phyloP scores from a whole-genome alignment of 1,140 invertebrate species.

The Drosophila littoralis region DNA sequence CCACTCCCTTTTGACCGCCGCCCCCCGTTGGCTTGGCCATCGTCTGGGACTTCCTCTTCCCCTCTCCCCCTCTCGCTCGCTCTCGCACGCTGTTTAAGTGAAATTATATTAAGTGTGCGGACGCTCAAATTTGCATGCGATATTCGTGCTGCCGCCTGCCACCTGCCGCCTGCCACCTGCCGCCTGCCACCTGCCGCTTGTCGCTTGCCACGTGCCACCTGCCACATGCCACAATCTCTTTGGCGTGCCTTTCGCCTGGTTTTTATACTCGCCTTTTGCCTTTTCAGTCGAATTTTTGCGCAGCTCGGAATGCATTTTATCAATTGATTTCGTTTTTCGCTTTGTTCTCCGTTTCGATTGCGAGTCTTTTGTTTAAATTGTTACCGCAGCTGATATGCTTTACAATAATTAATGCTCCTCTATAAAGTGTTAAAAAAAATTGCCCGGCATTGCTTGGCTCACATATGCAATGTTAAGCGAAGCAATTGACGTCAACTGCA shows the following conservation, averaged over 20 bases:
- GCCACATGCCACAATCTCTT: slow-evolving; percentile 27
- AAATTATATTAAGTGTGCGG: slow-evolving; percentile 81
- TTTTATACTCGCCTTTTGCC: slow-evolving; percentile 1
- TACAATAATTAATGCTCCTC: slow-evolving; percentile 1
- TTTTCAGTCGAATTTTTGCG: slow-evolving; percentile 13
- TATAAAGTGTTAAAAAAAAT: background rate
- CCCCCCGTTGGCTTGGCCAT: too few relatives aligned
- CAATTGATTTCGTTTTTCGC: slow-evolving; percentile 23
- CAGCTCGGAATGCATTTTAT: slow-evolving; percentile 31
- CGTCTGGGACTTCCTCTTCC: background rate
- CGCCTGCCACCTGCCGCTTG: slow-evolving; percentile 27
- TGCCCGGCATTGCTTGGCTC: too few relatives aligned
- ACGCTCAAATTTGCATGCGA: slow-evolving; percentile 77
- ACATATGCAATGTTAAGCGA: too few relatives aligned
- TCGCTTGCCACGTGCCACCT: slow-evolving; percentile 11
- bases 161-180: slow-evolving; percentile 3
- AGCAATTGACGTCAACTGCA: too few relatives aligned
- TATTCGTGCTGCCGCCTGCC: slow-evolving; percentile 59
- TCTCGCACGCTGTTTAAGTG: slow-evolving; percentile 57
- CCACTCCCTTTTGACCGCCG: background rate
- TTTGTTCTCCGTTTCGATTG: background rate
- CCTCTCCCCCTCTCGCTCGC: background rate
- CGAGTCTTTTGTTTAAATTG: slow-evolving; percentile 3
- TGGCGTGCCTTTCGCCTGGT: background rate
- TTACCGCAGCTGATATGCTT: slow-evolving; percentile 1